These are phyloP conservation scores for Alcedo quadribrachys DNA, from an alignment of 2,797 vertebrate genomes.

Conservation along the genomic window DNA sequence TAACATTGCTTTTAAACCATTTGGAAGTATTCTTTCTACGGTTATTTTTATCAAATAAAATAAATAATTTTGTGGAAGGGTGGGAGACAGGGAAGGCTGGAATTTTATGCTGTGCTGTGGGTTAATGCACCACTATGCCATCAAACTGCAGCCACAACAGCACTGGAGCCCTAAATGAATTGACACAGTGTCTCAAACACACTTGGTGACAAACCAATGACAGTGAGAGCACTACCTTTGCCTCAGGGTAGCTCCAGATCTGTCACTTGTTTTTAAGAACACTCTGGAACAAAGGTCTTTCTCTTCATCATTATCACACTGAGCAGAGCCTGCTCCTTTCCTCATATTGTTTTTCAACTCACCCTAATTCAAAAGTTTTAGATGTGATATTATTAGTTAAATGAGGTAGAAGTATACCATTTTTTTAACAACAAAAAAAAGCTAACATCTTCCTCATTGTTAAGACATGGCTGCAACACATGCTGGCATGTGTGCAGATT, in stretches of 20 bases:
- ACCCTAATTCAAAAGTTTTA: background rate
- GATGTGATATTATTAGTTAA: background rate
- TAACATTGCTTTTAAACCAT: slow-evolving; percentile 64
- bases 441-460: accelerated
- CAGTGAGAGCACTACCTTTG: background rate
- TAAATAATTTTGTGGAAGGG: background rate
- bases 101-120: background rate
- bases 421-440: background rate
- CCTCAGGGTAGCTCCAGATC: background rate
- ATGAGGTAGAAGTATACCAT: background rate
- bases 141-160: background rate
- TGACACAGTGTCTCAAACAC: background rate
- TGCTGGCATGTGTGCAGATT: accelerated
- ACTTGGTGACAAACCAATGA: background rate
- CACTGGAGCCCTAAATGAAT: background rate
- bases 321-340: background rate
- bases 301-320: background rate
- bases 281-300: background rate
- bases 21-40: slow-evolving; percentile 62
- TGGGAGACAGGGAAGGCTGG: background rate
- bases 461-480: accelerated
- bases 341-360: background rate
- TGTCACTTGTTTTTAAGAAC: background rate
- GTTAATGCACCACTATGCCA: background rate
- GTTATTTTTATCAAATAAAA: slow-evolving; percentile 16